A percentile compares a stretch with the other conserved stretches of the same genome.
phyloP scores from a whole-genome alignment of 2,797 vertebrate species.

The Pristis pectinata region DNA sequence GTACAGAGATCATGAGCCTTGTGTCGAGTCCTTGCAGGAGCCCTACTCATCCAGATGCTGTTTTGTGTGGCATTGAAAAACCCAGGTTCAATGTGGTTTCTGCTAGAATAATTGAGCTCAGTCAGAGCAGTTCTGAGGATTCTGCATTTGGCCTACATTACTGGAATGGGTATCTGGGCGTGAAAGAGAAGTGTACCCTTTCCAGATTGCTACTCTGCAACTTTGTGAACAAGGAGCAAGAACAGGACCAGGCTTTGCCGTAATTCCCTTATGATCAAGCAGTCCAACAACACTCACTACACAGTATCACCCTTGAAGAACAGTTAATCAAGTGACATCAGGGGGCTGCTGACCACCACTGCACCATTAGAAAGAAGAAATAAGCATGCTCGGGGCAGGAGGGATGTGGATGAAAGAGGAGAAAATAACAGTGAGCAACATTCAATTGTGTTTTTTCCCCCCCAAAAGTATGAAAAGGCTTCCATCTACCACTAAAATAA shows the following conservation, averaged over 20 bases:
- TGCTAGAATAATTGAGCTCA: not conserved
- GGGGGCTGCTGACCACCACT: not conserved
- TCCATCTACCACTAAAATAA: not conserved
- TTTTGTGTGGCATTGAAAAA: no score
- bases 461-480: not conserved
- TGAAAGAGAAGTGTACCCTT: not conserved
- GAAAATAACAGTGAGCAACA: not conserved
- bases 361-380: not conserved
- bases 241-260: not conserved
- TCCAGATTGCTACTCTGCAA: not conserved
- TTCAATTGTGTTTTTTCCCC: not conserved
- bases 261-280: not conserved
- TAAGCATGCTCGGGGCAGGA: not conserved
- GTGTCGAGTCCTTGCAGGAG: no score
- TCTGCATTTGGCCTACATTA: not conserved
- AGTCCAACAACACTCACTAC: slow-evolving; percentile 15
- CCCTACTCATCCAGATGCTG: no score
- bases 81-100: not conserved
- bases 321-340: not conserved
- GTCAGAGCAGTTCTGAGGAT: not conserved
- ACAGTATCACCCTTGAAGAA: not conserved
- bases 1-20: not conserved
- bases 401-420: not conserved
- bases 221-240: not conserved
- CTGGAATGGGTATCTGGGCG: not conserved